These are phyloP conservation scores for Paraplagusia blochii DNA, from an alignment of 2,113 vertebrate species.

Conservation along the genomic window DNA sequence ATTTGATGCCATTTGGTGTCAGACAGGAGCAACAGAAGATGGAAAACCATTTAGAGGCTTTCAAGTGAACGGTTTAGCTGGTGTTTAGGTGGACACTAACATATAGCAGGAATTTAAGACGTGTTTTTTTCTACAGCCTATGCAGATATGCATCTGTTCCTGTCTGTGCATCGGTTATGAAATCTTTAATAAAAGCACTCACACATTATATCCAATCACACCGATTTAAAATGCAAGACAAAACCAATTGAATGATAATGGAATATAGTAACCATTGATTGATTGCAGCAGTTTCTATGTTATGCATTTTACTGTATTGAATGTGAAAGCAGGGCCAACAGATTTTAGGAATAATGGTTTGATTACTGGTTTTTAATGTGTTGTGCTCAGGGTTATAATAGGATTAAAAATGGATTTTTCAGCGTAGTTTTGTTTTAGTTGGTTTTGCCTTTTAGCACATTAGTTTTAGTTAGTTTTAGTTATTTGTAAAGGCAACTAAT, in stretches of 20 bases:
- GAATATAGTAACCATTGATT: too few species aligned
- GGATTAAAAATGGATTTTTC: too few species aligned
- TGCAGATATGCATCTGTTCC: too few species aligned
- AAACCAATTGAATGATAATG: too few species aligned
- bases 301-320: neutral
- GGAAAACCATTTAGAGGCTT: conserved; percentile 9
- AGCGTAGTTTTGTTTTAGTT: too few species aligned
- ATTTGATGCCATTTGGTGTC: conserved; percentile 7
- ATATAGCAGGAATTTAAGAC: neutral
- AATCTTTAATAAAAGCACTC: neutral
- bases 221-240: too few species aligned
- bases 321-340: neutral
- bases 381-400: conserved; percentile 22
- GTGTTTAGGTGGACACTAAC: neutral
- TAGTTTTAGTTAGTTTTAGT: too few species aligned
- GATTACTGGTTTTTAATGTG: conserved; percentile 25
- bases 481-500: too few species aligned
- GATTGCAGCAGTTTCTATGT: neutral
- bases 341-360: conserved; percentile 17
- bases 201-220: too few species aligned
- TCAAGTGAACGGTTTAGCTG: conserved; percentile 12
- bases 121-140: neutral
- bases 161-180: conserved; percentile 1
- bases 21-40: conserved; percentile 9
- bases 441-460: too few species aligned